These are phyloP conservation scores for Dexiosoma caninum DNA, from an alignment of 2,888 invertebrate genomes.

Conservation along the genomic window DNA sequence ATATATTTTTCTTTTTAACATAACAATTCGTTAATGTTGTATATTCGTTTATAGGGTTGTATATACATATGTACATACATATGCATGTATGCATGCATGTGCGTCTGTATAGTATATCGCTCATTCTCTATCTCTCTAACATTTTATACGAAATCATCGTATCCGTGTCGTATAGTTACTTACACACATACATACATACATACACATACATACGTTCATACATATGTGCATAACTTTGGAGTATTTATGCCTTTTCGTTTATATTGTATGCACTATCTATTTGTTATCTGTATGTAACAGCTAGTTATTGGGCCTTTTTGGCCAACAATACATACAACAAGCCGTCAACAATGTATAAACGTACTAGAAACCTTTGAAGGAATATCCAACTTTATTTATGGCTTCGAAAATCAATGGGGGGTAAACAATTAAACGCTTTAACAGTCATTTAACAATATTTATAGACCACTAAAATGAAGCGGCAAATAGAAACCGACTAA, in stretches of 20 bases:
- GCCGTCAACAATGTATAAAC: background rate
- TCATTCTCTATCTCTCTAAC: background rate
- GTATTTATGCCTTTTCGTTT: background rate
- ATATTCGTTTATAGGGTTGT: background rate
- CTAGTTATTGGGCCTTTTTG: constrained; percentile 40
- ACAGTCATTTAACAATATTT: constrained; percentile 64
- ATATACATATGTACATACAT: no score
- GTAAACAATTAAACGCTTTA: constrained; percentile 64
- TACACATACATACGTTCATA: no score
- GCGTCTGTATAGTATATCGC: no score
- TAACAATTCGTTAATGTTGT: constrained; percentile 34
- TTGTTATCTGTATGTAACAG: constrained; percentile 34
- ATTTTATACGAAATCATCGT: background rate
- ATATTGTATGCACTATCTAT: background rate
- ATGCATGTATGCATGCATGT: no score
- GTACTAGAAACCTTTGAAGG: constrained; percentile 35
- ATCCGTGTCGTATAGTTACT: no score
- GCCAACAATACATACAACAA: constrained; percentile 38
- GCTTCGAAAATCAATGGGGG: constrained; percentile 59
- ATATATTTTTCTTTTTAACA: no score
- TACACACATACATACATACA: no score
- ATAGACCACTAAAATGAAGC: constrained; percentile 61
- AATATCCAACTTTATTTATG: constrained; percentile 55
- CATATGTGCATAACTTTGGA: constrained; percentile 11
- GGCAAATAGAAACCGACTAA: constrained; percentile 29